Evolutionary conservation across 2,113 vertebrate genomes (phyloP).

Genomic region (Arothron firmamentum): DNA sequence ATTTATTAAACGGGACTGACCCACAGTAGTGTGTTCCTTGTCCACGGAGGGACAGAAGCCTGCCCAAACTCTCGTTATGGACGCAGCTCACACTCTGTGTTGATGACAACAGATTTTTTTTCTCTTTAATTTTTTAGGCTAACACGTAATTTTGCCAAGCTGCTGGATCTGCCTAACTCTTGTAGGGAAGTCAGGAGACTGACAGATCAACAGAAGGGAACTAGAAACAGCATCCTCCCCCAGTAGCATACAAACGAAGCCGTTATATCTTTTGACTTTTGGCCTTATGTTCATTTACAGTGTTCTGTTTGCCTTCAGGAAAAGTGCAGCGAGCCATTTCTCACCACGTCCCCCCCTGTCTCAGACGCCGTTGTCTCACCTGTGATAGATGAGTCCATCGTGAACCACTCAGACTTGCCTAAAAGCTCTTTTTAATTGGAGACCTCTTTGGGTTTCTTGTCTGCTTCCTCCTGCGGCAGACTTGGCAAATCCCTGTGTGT

Average conservation of each 20-base stretch:
- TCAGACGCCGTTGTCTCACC: conserved; percentile 21
- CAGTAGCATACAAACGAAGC: background rate
- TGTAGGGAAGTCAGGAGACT: no score
- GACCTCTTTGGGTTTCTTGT: conserved; percentile 28
- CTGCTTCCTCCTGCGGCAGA: background rate
- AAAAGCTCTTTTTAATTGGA: conserved; percentile 54
- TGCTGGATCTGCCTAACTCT: conserved; percentile 31
- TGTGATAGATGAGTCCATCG: conserved; percentile 53
- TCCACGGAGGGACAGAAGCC: conserved; percentile 25
- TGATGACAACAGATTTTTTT: conserved; percentile 4
- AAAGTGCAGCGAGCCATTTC: conserved; percentile 18
- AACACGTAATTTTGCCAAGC: conserved; percentile 27
- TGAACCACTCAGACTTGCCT: conserved; percentile 25
- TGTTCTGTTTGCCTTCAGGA: conserved; percentile 14
- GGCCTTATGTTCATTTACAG: conserved; percentile 1
- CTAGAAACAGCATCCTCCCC: background rate
- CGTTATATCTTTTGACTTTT: background rate
- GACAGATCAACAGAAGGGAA: background rate
- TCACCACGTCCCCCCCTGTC: conserved; percentile 7
- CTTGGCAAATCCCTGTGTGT: no score
- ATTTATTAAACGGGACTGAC: conserved; percentile 58
- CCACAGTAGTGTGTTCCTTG: conserved; percentile 25
- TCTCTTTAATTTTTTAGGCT: conserved; percentile 26
- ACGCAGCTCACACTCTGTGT: conserved; percentile 35
- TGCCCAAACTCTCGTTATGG: conserved; percentile 43